Evolutionary conservation across 2,113 vertebrate genomes (phyloP), one percentile per base, ranked within the genome.

Genomic region (Macaca mulatta): DNA sequence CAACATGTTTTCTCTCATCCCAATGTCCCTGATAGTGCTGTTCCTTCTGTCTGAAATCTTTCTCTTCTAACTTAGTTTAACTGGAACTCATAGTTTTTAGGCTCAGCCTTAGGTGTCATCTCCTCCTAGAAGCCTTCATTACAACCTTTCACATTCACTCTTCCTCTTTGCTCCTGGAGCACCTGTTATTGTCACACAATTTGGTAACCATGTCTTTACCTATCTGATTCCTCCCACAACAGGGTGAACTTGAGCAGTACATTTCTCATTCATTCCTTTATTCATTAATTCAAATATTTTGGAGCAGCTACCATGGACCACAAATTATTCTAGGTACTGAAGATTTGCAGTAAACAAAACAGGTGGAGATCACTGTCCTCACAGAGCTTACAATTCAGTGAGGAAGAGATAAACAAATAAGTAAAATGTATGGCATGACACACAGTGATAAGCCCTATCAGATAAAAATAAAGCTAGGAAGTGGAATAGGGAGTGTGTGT

Each of bases 381-480:
- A 93, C 55, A 93, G 27, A 81, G 32, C 23, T 86, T 95, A 78
- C 6, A 11, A 52, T 93, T 85, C 75, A 92, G 48, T 89, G 52
- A 95, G 3, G 57, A 90, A 92, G 27, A 82, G 23, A 94, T 43
- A 10, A 84, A 75, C 45, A 90, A 27, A 27, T 14, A 81, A 61
- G 90, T 43, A 92, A 52, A 90, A 83, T 69, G 9, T 82, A 61
- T 61, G 32, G 7, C 70, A 61, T 55, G 13, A 89, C 35, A 83
- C 77, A 78, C 59, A 32, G 55, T 80, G 69, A 55, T 45, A 83
- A 55, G 38, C 35, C 45, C 67, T 75, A 85, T 69, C 35, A 64
- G 5, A 83, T 70, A 82, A 92, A 96, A 83, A 81, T 77, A 83
- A 90, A 92, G 38, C n/a, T 59, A 79, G 45, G 64, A 81, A 91